Evolutionary conservation across 2,797 vertebrate species (phyloP), one percentile per base, ranked within the genome.

Genomic region (Onychomys arenicola): DNA sequence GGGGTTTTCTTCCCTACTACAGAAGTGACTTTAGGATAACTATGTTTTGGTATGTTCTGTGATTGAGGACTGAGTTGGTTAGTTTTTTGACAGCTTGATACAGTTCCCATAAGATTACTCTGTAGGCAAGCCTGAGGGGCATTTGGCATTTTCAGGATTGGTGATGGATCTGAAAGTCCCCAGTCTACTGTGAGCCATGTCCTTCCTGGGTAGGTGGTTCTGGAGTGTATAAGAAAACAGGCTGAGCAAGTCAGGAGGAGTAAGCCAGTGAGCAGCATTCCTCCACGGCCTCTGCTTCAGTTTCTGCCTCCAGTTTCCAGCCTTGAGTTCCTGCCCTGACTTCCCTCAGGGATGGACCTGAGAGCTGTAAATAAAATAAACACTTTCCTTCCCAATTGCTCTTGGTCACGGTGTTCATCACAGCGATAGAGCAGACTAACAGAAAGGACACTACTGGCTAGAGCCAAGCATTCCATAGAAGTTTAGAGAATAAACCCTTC

Each of bases 11-110:
- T 61, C 55, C 13, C 25, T 61, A 46, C 69, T n/a, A 73, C 73
- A 61, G 67, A 87, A 67, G 10, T 88, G n/a, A 84, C 63, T 93
- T 37, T 91, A 75, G 40, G 59, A 69, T 73, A 82, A 71, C 4
- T 5, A 82, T 88, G 37, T 19, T 12, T 55, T 91, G 52, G 12
- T 90, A n/a, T 94, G 12, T 69, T 96, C 61, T 82, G n/a, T 94
- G 55, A 57, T 67, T 82, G 80, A 32, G 37, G n/a, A 8, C 43
- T 34, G 57, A 17, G 19, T n/a, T 19, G 13, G 13, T 59, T 83
- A 63, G 81, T 19, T 32, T 59, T 83, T 83, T 57, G 81, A 43
- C 37, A 61, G 1, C 37, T 63, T 43, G 37, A 63, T 61, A 32
- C 57, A 83, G 14, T 16, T 27, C 37, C 73, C 13, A 29, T 76